Evolutionary conservation across 2,113 vertebrate genomes (phyloP), one percentile per base, ranked within the genome.

Genomic region (Saimiri boliviensis): DNA sequence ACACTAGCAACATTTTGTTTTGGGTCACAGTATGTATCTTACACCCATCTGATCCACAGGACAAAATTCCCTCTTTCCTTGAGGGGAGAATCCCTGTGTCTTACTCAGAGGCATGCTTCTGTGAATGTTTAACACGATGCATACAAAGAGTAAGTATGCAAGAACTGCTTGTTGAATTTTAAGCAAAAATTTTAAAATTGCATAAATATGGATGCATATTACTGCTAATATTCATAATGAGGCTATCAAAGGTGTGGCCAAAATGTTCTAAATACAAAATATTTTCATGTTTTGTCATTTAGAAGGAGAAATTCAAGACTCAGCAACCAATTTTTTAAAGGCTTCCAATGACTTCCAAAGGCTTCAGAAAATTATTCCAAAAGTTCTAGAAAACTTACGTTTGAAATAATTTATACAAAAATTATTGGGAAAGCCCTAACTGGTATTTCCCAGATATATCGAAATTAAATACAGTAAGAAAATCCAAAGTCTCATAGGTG

Each of bases 401-500:
- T 90, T 93, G 4, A 94, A 79, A 56, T 58, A 37, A 70, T 45
- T 45, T 73, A 87, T 68, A 95, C 66, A 68, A 81, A 74, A 95
- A n/a, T 45, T 68, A 13, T 74, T 45, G 86, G 13, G 40, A 84
- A 60, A 93, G 6, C 3, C 25, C 35, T 73, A 47, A 47, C n/a
- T 47, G 80, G 27, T 92, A 89, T 71, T 70, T 58, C 25, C n/a
- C 2, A 14, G 87, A 80, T 79, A 80, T 4, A 32, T 85, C 91
- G 37, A 13, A 93, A 82, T 52, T 63, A 66, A 58, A 35, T 35
- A 21, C 17, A 63, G 14, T 71, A 68, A 30, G 32, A 85, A 88
- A 32, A 70, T 56, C 7, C 37, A 77, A 8, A 11, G 21, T 76
- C 9, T 91, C 23, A 16, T 7, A 66, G 27, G 8, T 25, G 1